These are phyloP conservation scores for Mastomys coucha DNA, from an alignment of 2,113 vertebrate genomes.

Conservation along the genomic window DNA sequence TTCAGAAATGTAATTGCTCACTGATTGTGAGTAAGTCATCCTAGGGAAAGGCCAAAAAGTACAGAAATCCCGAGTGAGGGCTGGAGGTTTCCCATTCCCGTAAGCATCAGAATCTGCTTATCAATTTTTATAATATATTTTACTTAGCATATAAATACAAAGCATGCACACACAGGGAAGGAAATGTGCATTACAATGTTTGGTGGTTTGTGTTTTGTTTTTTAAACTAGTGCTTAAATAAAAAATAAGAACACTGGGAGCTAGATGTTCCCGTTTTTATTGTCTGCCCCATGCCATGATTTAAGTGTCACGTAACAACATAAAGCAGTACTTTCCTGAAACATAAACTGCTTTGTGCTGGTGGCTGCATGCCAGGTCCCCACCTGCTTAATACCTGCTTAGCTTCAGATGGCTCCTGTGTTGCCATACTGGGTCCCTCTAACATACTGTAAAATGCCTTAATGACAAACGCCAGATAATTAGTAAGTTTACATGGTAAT, in stretches of 20 bases:
- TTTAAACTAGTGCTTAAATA: slow-evolving; percentile 1
- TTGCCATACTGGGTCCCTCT: background rate
- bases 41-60: background rate
- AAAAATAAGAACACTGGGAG: background rate
- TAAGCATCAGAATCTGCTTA: background rate
- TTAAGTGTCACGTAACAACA: slow-evolving; percentile 1
- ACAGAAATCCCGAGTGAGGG: background rate
- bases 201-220: background rate
- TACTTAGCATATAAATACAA: background rate
- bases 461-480: background rate
- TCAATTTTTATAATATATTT: background rate
- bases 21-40: background rate
- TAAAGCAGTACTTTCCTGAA: background rate
- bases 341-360: background rate
- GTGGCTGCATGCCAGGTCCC: background rate
- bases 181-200: background rate
- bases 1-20: background rate
- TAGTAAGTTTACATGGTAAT: background rate
- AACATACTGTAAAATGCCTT: slow-evolving; percentile 6
- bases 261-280: background rate
- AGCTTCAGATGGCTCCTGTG: background rate
- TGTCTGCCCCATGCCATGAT: slow-evolving; percentile 23
- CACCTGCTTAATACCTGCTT: background rate
- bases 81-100: background rate
- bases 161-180: background rate